phyloP scores from a whole-genome alignment of 2,113 vertebrate genomes.

The Colistium nudipinnis region DNA sequence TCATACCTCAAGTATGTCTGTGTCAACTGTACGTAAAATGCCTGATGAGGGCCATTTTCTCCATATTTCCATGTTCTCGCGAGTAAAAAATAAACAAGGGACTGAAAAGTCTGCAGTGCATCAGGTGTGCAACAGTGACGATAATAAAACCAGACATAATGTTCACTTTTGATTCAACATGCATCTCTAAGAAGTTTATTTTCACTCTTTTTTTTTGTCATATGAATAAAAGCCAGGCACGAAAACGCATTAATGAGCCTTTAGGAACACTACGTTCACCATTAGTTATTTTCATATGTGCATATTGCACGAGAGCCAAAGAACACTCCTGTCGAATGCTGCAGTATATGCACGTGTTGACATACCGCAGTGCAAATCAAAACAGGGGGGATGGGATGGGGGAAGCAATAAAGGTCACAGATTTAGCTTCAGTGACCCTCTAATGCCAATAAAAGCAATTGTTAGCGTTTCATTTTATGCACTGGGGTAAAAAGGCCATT shows the following conservation, averaged over 20 bases:
- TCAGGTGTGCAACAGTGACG: slow-evolving; percentile 12
- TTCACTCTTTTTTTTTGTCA: slow-evolving; percentile 12
- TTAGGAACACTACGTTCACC: neutral
- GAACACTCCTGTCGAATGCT: neutral
- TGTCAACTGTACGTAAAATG: slow-evolving; percentile 32
- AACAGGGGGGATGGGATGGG: neutral
- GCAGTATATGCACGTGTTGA: too few relatives aligned
- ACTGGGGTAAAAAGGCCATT: neutral
- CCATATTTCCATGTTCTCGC: slow-evolving; percentile 27
- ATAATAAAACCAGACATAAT: slow-evolving; percentile 15
- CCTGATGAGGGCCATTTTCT: slow-evolving; percentile 13
- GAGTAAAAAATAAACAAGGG: slow-evolving; percentile 41
- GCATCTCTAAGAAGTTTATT: slow-evolving; percentile 7
- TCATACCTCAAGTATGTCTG: slow-evolving; percentile 45
- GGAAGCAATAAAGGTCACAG: too few relatives aligned
- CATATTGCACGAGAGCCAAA: neutral
- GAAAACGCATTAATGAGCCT: neutral
- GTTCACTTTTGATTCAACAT: slow-evolving; percentile 22
- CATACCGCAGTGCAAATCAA: neutral
- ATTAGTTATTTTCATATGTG: neutral
- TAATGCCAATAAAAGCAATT: too few relatives aligned
- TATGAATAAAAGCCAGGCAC: slow-evolving; percentile 3
- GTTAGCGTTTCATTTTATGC: neutral
- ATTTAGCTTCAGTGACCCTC: too few relatives aligned
- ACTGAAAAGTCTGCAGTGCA: slow-evolving; percentile 13